Evolutionary conservation across 2,888 invertebrate genomes (phyloP).

Genomic region (Eristalis tenax): DNA sequence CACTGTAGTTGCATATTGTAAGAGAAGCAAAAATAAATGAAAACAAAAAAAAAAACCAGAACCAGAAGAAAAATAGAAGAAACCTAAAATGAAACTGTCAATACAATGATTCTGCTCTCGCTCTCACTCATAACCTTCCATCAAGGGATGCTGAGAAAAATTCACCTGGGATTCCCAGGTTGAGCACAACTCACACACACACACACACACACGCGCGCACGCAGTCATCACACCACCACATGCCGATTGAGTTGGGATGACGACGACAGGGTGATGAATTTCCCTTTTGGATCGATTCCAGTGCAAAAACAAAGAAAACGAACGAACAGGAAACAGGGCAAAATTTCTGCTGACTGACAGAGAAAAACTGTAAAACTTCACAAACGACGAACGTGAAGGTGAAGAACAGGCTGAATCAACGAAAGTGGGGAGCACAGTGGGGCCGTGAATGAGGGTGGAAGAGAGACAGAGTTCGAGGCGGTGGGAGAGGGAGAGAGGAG

Average conservation of each 20-base stretch:
- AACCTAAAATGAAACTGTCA: slow-evolving; percentile 31
- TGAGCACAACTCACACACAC: slow-evolving; percentile 15
- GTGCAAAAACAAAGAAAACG: neutral
- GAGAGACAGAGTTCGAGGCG: neutral
- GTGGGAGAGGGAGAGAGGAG: neutral
- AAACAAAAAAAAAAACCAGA: no score
- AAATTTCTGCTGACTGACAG: slow-evolving; percentile 48
- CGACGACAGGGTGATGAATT: slow-evolving; percentile 33
- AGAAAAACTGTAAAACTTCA: slow-evolving; percentile 40
- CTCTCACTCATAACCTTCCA: slow-evolving; percentile 24
- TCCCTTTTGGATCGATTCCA: slow-evolving; percentile 43
- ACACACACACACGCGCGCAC: neutral
- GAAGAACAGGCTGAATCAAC: slow-evolving; percentile 1
- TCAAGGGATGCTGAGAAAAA: slow-evolving; percentile 11
- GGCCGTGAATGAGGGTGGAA: neutral
- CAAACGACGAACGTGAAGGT: slow-evolving; percentile 29
- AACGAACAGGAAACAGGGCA: slow-evolving; percentile 41
- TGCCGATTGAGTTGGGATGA: neutral
- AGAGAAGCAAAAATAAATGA: neutral
- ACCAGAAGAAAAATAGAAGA: neutral
- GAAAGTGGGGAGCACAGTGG: no score
- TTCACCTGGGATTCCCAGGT: slow-evolving; percentile 39
- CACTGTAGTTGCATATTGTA: neutral
- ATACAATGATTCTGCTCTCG: slow-evolving; percentile 20
- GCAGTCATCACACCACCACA: neutral